phyloP scores from a whole-genome alignment of 2,797 vertebrate species.

The Rhinella marina region DNA sequence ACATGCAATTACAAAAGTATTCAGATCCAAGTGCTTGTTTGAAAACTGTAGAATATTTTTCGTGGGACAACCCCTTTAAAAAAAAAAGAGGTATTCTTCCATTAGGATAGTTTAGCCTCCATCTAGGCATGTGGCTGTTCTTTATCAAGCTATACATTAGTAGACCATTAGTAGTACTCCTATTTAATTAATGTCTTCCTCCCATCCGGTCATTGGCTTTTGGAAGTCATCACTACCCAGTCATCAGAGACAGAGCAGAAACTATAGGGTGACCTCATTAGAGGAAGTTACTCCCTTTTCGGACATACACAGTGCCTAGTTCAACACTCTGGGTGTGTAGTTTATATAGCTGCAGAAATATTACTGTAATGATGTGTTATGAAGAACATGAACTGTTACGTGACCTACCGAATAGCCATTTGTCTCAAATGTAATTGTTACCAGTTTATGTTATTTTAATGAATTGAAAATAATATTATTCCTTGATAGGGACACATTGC shows the following conservation, averaged over 20 bases:
- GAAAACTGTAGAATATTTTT: too few species aligned
- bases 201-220: conserved; percentile 63
- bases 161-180: conserved; percentile 39
- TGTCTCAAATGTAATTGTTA: neutral
- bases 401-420: neutral
- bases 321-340: conserved; percentile 62
- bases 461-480: too few species aligned
- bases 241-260: neutral
- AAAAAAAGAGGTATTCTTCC: neutral
- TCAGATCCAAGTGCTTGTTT: too few species aligned
- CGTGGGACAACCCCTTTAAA: too few species aligned
- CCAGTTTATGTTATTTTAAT: too few species aligned
- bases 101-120: neutral
- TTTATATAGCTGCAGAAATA: conserved; percentile 71
- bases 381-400: conserved; percentile 63
- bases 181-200: conserved; percentile 70
- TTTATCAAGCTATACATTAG: neutral
- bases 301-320: conserved; percentile 44
- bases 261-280: neutral
- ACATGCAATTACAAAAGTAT: too few species aligned
- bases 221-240: conserved; percentile 48
- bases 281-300: conserved; percentile 69
- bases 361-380: conserved; percentile 61
- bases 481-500: too few species aligned
- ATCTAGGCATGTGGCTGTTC: neutral